These are phyloP conservation scores for Lanius ludovicianus DNA, from an alignment of 2,113 vertebrate genomes.

Conservation along the genomic window DNA sequence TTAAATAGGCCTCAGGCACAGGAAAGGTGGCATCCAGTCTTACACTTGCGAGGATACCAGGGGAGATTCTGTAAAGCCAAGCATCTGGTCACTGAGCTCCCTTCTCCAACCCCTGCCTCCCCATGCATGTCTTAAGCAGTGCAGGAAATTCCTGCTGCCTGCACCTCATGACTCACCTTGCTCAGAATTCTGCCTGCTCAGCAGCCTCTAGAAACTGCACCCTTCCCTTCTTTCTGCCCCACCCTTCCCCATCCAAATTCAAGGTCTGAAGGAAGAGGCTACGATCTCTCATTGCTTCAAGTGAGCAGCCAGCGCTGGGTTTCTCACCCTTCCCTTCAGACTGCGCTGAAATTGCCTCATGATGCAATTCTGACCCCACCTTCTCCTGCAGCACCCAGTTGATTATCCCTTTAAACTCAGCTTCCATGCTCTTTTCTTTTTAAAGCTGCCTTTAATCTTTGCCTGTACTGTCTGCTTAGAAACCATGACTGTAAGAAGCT, in stretches of 20 bases:
- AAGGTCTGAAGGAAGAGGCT: neutral
- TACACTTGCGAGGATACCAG: neutral
- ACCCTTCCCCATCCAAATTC: constrained; percentile 29
- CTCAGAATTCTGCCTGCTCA: constrained; percentile 9
- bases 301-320: neutral
- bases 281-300: neutral
- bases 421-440: neutral
- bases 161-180: constrained; percentile 49
- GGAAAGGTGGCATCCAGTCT: neutral
- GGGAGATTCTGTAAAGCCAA: neutral
- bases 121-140: neutral
- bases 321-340: constrained; percentile 43
- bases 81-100: neutral
- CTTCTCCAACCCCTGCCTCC: neutral
- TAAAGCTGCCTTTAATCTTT: neutral
- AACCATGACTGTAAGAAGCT: neutral
- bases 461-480: neutral
- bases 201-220: constrained; percentile 18
- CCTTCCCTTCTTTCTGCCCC: constrained; percentile 4
- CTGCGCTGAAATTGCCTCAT: neutral
- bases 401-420: neutral
- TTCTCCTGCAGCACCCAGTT: constrained; percentile 26
- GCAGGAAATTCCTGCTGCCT: constrained; percentile 56
- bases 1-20: neutral
- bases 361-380: constrained; percentile 22